phyloP scores from a whole-genome alignment of 1,140 invertebrate species.

The Oncopodura yosiiana region DNA sequence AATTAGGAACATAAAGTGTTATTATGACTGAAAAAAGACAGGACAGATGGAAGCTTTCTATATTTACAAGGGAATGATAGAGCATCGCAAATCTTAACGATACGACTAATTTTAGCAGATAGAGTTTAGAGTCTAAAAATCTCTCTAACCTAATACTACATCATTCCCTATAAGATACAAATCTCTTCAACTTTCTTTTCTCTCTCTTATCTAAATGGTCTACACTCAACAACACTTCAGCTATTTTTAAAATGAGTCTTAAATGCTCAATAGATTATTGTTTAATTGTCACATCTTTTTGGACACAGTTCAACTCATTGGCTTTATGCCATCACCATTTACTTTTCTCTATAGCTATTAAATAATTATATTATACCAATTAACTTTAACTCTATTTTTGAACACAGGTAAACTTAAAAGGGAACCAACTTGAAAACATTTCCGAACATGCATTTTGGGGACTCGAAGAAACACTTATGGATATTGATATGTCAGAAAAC shows the following conservation, averaged over 20 bases:
- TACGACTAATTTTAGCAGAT: too few species aligned
- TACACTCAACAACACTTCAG: too few species aligned
- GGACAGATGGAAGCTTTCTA: too few species aligned
- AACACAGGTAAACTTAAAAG: slow-evolving; percentile 56
- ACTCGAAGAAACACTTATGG: slow-evolving; percentile 63
- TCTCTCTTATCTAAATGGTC: slow-evolving; percentile 5
- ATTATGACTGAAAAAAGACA: too few species aligned
- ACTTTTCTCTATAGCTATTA: too few species aligned
- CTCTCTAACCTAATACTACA: too few species aligned
- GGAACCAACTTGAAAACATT: slow-evolving; percentile 64
- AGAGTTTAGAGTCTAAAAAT: too few species aligned
- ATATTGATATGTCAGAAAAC: slow-evolving; percentile 77
- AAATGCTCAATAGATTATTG: slow-evolving; percentile 14
- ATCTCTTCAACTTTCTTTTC: neutral
- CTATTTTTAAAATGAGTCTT: too few species aligned
- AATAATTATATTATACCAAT: slow-evolving; percentile 7
- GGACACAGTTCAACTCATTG: neutral
- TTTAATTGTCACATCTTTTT: slow-evolving; percentile 12
- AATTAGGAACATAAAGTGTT: too few species aligned
- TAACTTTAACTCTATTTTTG: neutral
- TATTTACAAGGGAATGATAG: too few species aligned
- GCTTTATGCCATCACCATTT: neutral
- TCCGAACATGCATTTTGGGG: slow-evolving; percentile 77
- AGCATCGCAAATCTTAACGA: too few species aligned
- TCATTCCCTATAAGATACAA: slow-evolving; percentile 2